Base-by-base conservation (phyloP, 2,113 vertebrate species). In the Pteronura brasiliensis region DNA sequence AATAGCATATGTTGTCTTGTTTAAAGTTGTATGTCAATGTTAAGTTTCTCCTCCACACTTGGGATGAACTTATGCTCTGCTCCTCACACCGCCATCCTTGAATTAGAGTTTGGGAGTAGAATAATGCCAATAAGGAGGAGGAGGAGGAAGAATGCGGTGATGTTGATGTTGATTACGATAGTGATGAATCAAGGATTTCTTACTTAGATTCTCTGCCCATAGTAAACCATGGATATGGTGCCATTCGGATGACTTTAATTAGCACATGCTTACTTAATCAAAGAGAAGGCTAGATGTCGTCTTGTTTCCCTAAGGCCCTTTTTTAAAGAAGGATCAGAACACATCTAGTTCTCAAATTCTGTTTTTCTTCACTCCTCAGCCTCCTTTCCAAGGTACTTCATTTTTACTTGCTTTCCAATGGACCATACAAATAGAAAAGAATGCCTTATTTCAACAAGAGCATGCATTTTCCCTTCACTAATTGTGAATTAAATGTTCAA, bases 1-100 rank as follows among this genome's bases (percentile, higher is more conserved):
- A 98, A 95, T 57, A 97, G 76, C 92, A 20, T 71, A 79, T 17
- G 65, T 71, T 93, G 84, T 90, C 88, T 86, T 94, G n/a, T 86
- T 79, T 74, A 85, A 84, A 83, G 90, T 67, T 86, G 61, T 96
- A 96, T 88, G 92, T 98, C 83, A 97, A 39, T 6, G 29, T 29
- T 42, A n/a, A 61, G 49, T 52, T 89, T 93, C 34, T 31, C 42
- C 21, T 84, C 65, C 20, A 39, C 1, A 25, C 25, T 52, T 65
- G 14, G 42, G 44, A 36, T 36, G 44, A 84, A 72, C 63, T 90
- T 74, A 55, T 17, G 65, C 79, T 92, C 52, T 80, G 44, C 13
- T 82, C 23, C 57, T 67, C 49, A 69, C 34, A 39, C 36, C 49
- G 11, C 4, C 44, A 7, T 49, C 52, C 84, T 92, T 90, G 71